These are phyloP conservation scores for Characodon lateralis DNA, from an alignment of 2,797 vertebrate genomes.

Conservation along the genomic window DNA sequence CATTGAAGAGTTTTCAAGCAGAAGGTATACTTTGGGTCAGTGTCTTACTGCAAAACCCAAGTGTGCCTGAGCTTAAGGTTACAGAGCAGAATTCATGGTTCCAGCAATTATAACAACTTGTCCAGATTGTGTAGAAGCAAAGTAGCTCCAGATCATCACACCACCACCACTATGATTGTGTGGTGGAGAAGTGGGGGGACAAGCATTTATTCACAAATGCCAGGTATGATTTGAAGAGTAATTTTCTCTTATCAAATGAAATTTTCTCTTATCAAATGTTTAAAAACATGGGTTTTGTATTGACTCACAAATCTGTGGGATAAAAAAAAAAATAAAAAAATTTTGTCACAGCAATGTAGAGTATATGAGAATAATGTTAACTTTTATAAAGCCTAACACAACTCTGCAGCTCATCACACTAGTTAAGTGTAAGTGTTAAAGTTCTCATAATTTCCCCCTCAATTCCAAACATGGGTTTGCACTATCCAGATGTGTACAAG, in stretches of 20 bases:
- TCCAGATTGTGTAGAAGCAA: background rate
- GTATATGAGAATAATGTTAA: too few relatives aligned
- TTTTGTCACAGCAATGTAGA: too few relatives aligned
- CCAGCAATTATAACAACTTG: background rate
- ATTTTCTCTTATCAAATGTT: background rate
- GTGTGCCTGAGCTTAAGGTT: background rate
- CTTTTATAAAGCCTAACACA: background rate
- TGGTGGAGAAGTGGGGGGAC: background rate
- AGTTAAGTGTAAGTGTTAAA: constrained; percentile 1
- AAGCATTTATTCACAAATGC: background rate
- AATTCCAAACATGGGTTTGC: constrained; percentile 66
- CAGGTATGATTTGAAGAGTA: background rate
- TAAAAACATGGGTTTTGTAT: background rate
- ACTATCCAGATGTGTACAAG: constrained; percentile 67
- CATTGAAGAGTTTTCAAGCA: too few relatives aligned
- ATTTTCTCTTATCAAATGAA: background rate
- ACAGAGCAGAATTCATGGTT: background rate
- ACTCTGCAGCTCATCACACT: background rate
- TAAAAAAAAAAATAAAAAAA: too few relatives aligned
- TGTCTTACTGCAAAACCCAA: background rate
- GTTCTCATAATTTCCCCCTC: constrained; percentile 40
- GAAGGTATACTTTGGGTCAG: background rate
- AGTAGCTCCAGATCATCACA: background rate
- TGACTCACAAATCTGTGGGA: background rate
- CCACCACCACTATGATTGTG: background rate